Evolutionary conservation across 2,113 vertebrate species (phyloP), one percentile per base, ranked within the genome.

Genomic region (Phaethornis superciliosus): DNA sequence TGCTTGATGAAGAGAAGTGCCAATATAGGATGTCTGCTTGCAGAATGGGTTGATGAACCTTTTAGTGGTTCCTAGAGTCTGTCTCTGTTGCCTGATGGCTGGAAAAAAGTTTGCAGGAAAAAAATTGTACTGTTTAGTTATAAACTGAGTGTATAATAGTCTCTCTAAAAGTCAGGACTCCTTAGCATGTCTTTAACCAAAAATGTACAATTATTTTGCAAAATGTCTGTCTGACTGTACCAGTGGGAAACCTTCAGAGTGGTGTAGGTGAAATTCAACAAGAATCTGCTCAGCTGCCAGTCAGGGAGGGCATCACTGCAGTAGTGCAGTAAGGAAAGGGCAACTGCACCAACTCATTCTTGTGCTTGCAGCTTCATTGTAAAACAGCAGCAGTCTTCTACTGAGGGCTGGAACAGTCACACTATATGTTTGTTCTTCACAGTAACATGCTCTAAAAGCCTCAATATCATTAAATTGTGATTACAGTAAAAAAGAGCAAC

Each of bases 271-370:
- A 94, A 33, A 4, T 37, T 85, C 40, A 59, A 21, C 12, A 54
- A 37, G 58, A 52, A 75, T 18, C 10, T 21, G 26, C 13, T 3
- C 19, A 46, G 42, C 15, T 14, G 16, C 24, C 4, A 42, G 33
- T 24, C 18, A 37, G 2, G 19, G 54, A 30, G 71, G 49, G n/a
- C 84, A 28, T 44, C 19, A 20, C 23, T 55, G 52, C 52, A 58
- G 42, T 2, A 82, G n/a, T 22, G 27, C 42, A 83, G 64, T 32
- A 35, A 52, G 44, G 33, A 49, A 78, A 24, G 18, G 37, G 37
- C 32, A 37, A 7, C 27, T n/a, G 60, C 79, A 42, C 54, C 2
- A 1, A 49, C 19, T 1, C 0, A 0, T 64, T 63, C 35, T 37
- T 40, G 37, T 1, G 0, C 37, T 74, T 68, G 6, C 35, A 37